Conservation (phyloP, 2,888 invertebrate species). For the Epinotia demarniana region DNA sequence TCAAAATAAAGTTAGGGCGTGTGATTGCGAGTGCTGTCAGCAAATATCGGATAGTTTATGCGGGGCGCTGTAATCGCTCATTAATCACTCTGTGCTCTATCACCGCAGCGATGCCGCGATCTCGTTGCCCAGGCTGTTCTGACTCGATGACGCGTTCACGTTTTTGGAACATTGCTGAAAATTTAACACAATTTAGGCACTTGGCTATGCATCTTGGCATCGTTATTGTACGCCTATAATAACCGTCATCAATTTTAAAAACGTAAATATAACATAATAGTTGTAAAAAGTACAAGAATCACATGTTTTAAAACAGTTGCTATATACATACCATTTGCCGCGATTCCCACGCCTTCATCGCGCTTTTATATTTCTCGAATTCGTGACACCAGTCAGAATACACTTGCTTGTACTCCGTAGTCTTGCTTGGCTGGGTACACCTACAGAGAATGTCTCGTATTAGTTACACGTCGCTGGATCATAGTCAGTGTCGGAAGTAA, state of each 20-base stretch:
- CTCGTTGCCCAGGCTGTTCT: conserved; percentile 83
- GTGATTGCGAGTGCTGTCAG: conserved; percentile 54
- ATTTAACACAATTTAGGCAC: conserved; percentile 55
- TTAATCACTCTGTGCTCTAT: conserved; percentile 79
- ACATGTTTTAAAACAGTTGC: neutral
- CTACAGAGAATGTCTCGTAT: conserved; percentile 61
- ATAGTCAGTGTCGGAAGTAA: neutral
- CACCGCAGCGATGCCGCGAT: conserved; percentile 82
- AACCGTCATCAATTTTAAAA: neutral
- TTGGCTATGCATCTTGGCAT: neutral
- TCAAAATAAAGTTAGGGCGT: conserved; percentile 27
- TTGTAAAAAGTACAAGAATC: neutral
- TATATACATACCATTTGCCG: conserved; percentile 84
- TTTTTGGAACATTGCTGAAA: conserved; percentile 83
- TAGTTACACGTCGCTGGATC: neutral
- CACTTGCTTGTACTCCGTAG: conserved; percentile 85
- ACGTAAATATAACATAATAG: neutral
- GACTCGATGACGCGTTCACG: conserved; percentile 79
- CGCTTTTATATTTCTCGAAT: conserved; percentile 88
- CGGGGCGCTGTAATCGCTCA: conserved; percentile 72
- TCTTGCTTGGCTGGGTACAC: conserved; percentile 84
- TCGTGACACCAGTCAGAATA: conserved; percentile 90
- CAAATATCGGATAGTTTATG: conserved; percentile 76
- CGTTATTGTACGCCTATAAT: neutral
- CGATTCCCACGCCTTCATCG: conserved; percentile 87